These are phyloP conservation scores for Phenganax subtilis DNA, from an alignment of 92 coral and sea anemone genomes.

Conservation along the genomic window DNA sequence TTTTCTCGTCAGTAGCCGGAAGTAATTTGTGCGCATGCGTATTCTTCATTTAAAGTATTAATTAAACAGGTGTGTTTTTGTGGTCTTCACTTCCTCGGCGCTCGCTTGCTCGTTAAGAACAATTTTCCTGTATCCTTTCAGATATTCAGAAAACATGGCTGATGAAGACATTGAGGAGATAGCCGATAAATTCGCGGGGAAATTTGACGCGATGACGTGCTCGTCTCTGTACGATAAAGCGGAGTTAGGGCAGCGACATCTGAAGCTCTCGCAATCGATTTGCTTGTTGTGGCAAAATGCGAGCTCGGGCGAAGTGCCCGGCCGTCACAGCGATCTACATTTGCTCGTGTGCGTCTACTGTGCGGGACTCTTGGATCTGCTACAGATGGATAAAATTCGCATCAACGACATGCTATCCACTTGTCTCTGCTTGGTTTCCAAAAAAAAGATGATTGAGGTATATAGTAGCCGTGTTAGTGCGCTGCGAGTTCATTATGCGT, in stretches of 20 bases:
- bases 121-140: background rate
- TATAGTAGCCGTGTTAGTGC: background rate
- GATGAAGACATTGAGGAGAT: constrained; percentile 43
- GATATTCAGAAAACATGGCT: constrained; percentile 17
- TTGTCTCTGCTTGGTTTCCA: constrained; percentile 34
- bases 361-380: constrained; percentile 25
- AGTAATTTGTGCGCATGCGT: constrained; percentile 24
- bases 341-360: constrained; percentile 38
- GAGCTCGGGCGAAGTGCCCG: constrained; percentile 34
- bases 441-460: constrained; percentile 35
- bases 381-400: constrained; percentile 18
- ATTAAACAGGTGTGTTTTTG: constrained; percentile 33
- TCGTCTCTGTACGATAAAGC: constrained; percentile 13
- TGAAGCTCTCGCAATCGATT: constrained; percentile 34
- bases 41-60: constrained; percentile 7
- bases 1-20: background rate
- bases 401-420: constrained; percentile 40
- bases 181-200: constrained; percentile 41
- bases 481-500: constrained; percentile 1
- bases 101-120: constrained; percentile 8
- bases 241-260: constrained; percentile 8
- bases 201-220: constrained; percentile 34
- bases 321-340: constrained; percentile 37
- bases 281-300: constrained; percentile 37
- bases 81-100: constrained; percentile 17